These are phyloP conservation scores for Maniola jurtina DNA, from an alignment of 1,140 invertebrate species.

Conservation along the genomic window DNA sequence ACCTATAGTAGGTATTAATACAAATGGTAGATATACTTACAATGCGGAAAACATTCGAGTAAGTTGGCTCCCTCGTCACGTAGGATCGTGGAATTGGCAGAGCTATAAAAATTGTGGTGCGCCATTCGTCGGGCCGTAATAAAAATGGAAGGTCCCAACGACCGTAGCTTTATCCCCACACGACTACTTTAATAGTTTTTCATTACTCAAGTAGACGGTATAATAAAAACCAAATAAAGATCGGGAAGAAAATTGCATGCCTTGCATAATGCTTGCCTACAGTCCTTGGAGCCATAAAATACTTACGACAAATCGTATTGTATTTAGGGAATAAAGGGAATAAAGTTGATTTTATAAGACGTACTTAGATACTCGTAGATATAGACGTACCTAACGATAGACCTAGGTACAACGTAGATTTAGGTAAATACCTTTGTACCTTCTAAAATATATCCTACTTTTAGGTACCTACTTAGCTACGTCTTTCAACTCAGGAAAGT, in stretches of 20 bases:
- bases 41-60: slow-evolving; percentile 5
- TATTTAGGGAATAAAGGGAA: slow-evolving; percentile 37
- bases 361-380: no score
- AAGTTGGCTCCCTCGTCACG: slow-evolving; percentile 49
- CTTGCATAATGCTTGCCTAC: slow-evolving; percentile 67
- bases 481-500: no score
- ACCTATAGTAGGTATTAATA: no score
- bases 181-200: slow-evolving; percentile 74
- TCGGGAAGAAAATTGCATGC: slow-evolving; percentile 73
- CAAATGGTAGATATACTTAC: no score
- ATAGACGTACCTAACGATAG: no score
- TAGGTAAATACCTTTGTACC: no score
- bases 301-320: slow-evolving; percentile 54
- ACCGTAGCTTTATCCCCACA: slow-evolving; percentile 68
- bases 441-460: no score
- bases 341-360: no score
- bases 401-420: no score
- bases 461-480: no score
- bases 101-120: slow-evolving; percentile 59
- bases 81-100: slow-evolving; percentile 56
- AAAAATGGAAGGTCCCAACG: slow-evolving; percentile 70
- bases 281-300: slow-evolving; percentile 52
- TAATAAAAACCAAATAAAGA: slow-evolving; percentile 69
- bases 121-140: slow-evolving; percentile 61
- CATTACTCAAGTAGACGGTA: slow-evolving; percentile 77